Conservation (phyloP, 2,113 vertebrate genomes). For the Mormyrus iriodes region DNA sequence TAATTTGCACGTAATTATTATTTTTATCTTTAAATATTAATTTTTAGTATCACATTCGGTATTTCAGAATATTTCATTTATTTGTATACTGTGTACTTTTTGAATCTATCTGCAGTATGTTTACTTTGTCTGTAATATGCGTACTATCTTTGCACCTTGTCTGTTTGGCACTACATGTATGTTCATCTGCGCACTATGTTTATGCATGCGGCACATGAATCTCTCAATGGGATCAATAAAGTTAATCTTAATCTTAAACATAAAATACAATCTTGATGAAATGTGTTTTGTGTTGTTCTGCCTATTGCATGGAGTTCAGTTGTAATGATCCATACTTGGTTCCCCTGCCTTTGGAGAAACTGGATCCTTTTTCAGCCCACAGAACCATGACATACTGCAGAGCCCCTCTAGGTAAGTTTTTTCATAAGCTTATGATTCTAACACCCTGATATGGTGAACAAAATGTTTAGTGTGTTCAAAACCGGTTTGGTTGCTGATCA, state of each 20-base stretch:
- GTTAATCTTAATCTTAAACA: background rate
- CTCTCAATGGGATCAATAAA: background rate
- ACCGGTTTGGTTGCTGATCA: background rate
- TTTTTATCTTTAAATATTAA: too few relatives aligned
- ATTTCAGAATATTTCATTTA: too few relatives aligned
- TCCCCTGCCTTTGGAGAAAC: background rate
- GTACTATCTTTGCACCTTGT: background rate
- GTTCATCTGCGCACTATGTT: background rate
- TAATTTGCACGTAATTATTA: too few relatives aligned
- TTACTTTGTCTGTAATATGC: background rate
- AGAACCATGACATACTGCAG: background rate
- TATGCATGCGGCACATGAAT: background rate
- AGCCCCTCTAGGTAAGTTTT: background rate
- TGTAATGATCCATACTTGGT: background rate
- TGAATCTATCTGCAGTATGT: too few relatives aligned
- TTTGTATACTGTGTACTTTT: too few relatives aligned
- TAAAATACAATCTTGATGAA: background rate
- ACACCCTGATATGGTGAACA: background rate
- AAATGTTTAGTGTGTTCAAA: background rate
- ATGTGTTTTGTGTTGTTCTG: background rate
- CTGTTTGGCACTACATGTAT: background rate
- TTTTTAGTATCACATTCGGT: too few relatives aligned
- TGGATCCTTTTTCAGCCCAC: background rate
- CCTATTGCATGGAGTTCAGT: background rate
- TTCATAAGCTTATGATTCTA: background rate